Evolutionary conservation across 1,140 invertebrate species (phyloP), one percentile per base, ranked within the genome.

Genomic region (Acromyrmex charruanus): DNA sequence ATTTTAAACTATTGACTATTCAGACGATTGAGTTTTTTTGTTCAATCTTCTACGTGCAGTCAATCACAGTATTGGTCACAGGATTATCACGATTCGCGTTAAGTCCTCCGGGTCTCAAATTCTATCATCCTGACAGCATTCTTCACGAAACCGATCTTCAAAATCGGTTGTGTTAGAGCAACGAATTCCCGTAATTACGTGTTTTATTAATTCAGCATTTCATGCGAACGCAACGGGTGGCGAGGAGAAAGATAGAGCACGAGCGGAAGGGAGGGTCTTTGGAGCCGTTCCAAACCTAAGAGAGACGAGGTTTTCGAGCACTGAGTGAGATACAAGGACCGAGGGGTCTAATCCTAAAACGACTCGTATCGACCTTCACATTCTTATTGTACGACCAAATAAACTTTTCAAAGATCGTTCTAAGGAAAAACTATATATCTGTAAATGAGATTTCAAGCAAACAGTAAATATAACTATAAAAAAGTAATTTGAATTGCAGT

Each of bases 211-310:
- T 74, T 89, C 44, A 49, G 68, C 53, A 55, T 69, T 82, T 90
- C n/a, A 72, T 55, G 21, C 35, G 16, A 63, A 63, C 25, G 49
- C 44, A 82, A 82, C 55, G 68, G 31, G 18, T 72, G 28, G n/a
- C 25, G 58, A 71, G 77, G 61, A 77, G 25, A 85, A 75, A 68
- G 31, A 10, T 16, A 66, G 49, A 49, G 61, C 49, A 74, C 66
- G 35, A 65, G 39, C 31, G 10, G 55, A 61, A 86, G 44, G 53
- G 21, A 82, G 51, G 53, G 51, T 85, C 63, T 66, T 88, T 91
- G 87, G 89, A 87, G 7, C 35, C 4, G 51, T 90, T 90, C 87
- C 87, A 91, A 89, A 88, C 79, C 58, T 51, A 68, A 69, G 63
- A 75, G 51, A 71, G 59, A 35, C 72, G 28, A 72, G 21, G 4